phyloP scores from a whole-genome alignment of 64 coral and sea anemone genomes.

The Acropora tenuis region DNA sequence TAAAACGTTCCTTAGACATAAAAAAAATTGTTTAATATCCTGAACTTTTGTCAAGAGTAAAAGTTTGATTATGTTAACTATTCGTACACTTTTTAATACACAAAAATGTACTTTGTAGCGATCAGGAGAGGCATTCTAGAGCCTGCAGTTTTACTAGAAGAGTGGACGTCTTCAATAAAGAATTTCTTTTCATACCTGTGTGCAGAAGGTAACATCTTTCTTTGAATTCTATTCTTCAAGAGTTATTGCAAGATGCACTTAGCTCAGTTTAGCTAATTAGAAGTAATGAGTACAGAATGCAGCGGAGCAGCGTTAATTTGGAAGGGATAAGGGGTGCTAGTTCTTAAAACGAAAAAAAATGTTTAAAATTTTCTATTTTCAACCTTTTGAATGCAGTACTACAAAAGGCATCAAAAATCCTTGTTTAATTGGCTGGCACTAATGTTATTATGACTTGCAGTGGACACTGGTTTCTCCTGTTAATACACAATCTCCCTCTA shows the following conservation, averaged over 20 bases:
- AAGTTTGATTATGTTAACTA: too few relatives aligned
- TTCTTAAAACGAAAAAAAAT: too few relatives aligned
- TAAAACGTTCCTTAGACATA: too few relatives aligned
- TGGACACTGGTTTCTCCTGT: constrained; percentile 44
- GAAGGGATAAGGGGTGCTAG: too few relatives aligned
- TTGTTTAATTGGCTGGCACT: neutral
- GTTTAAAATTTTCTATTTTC: too few relatives aligned
- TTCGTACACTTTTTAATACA: neutral
- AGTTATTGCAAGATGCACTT: constrained; percentile 44
- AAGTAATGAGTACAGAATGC: too few relatives aligned
- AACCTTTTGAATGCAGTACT: too few relatives aligned
- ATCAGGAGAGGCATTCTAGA: constrained; percentile 2
- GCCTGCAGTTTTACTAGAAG: constrained; percentile 48
- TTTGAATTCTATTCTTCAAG: constrained; percentile 31
- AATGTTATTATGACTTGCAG: neutral
- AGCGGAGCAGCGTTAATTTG: too few relatives aligned
- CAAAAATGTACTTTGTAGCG: neutral
- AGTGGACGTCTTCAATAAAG: constrained; percentile 54
- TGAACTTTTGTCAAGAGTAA: too few relatives aligned
- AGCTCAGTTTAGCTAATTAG: too few relatives aligned
- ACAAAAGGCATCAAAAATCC: too few relatives aligned
- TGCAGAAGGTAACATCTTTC: constrained; percentile 23
- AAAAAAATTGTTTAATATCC: too few relatives aligned
- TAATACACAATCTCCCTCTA: constrained; percentile 42
- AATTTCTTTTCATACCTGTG: constrained; percentile 65